phyloP scores from a whole-genome alignment of 2,888 invertebrate genomes.

The Drosophila austrosaltans region DNA sequence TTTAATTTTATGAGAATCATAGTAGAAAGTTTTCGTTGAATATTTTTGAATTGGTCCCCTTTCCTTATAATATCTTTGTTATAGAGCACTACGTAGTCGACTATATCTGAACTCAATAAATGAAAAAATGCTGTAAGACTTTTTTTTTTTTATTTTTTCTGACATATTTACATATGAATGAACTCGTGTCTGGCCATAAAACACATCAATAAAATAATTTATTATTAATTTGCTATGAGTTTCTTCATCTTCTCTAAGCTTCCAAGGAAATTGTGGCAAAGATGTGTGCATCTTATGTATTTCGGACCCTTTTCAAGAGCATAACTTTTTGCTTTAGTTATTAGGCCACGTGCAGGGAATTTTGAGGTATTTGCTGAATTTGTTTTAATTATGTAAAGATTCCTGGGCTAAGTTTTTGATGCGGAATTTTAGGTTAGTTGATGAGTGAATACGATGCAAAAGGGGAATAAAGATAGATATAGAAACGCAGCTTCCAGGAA shows the following conservation, averaged over 20 bases:
- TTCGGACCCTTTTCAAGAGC: conserved; percentile 9
- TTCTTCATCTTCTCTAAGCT: background rate
- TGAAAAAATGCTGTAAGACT: background rate
- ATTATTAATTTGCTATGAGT: conserved; percentile 18
- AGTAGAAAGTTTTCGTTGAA: too few species aligned
- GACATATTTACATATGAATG: conserved; percentile 23
- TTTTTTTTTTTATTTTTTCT: background rate
- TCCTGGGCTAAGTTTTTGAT: background rate
- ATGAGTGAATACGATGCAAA: background rate
- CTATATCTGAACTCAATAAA: background rate
- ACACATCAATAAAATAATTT: conserved; percentile 23
- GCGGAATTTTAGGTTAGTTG: background rate
- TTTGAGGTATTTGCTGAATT: background rate
- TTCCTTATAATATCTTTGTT: background rate
- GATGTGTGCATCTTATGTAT: background rate
- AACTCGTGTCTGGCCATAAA: conserved; percentile 1
- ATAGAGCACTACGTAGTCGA: conserved; percentile 12
- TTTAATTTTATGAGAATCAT: too few species aligned
- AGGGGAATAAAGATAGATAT: too few species aligned
- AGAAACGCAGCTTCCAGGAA: too few species aligned
- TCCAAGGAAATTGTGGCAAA: background rate
- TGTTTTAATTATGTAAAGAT: background rate
- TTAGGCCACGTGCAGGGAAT: background rate
- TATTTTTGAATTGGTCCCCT: background rate
- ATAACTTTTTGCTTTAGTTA: background rate